A percentile compares a stretch with the other conserved stretches of the same genome.
Conservation (phyloP, 2,888 invertebrate genomes). For the Pilophorus perplexus region DNA sequence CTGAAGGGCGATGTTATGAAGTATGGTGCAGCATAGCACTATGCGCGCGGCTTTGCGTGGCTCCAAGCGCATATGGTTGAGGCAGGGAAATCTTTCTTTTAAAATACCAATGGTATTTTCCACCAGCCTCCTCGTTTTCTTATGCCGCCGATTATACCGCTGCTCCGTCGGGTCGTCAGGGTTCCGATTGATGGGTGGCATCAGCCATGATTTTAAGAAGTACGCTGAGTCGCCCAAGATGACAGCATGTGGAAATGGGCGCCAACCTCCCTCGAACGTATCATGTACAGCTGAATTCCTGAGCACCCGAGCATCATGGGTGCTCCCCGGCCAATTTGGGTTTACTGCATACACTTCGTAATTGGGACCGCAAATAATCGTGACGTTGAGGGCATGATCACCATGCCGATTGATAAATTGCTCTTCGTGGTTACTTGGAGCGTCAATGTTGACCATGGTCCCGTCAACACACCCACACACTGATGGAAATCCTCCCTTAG, state of each 20-base stretch:
- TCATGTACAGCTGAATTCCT: constrained; percentile 19
- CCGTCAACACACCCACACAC: constrained; percentile 41
- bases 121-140: constrained; percentile 43
- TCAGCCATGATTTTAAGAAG: constrained; percentile 36
- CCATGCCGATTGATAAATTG: constrained; percentile 48
- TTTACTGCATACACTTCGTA: constrained; percentile 43
- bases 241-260: constrained; percentile 35
- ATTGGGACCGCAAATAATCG: constrained; percentile 34
- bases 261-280: constrained; percentile 25
- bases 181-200: constrained; percentile 36
- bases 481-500: constrained; percentile 26
- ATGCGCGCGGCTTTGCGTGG: too few relatives aligned
- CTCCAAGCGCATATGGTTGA: too few relatives aligned
- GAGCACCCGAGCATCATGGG: constrained; percentile 47
- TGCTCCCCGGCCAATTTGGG: constrained; percentile 49
- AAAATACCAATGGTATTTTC: constrained; percentile 22
- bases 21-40: too few relatives aligned
- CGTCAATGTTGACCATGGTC: constrained; percentile 23
- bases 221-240: constrained; percentile 43
- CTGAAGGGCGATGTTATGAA: too few relatives aligned
- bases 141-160: constrained; percentile 21
- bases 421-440: constrained; percentile 46
- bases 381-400: constrained; percentile 45
- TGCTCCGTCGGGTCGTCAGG: constrained; percentile 19
- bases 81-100: background rate